Evolutionary conservation across 2,888 invertebrate species (phyloP), one percentile per base, ranked within the genome.

Genomic region (Coecobrya sp.): DNA sequence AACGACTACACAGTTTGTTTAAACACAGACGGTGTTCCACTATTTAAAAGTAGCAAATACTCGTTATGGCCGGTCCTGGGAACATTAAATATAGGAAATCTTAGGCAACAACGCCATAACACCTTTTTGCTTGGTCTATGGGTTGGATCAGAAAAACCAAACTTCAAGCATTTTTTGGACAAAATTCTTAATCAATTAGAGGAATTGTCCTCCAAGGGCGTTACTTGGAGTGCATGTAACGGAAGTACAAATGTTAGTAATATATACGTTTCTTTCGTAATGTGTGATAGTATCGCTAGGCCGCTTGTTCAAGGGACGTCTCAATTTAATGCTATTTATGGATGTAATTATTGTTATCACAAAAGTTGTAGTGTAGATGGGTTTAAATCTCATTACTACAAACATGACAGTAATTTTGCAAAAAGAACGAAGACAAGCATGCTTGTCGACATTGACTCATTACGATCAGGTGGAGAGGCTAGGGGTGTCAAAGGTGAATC

Each of bases 311-410:
- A 76, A n/a, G 76, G 76, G 19, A 76, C 45, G 8, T 45, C 42
- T n/a, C 76, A 76, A 27, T 76, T 76, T n/a, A 76, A 76, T 45
- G 76, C 45, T 7, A 19, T 19, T 1, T 76, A 76, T n/a, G 76
- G 76, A 19, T 76, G 76, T 13, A 42, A 42, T 22, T 76, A 19
- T 10, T 76, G 76, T n/a, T 36, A 36, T 7, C 36, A 36, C 36
- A 36, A 36, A 36, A 36, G 36, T 36, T 36, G 13, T n/a, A n/a
- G 11, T 45, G 16, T 2, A 1, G 19, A 19, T 13, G 45, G 22
- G 1, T 45, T 5, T 11, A 76, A 36, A 36, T 36, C 76, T 7
- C 68, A 68, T 27, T 27, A 7, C 30, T 27, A 30, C 30, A 68
- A 27, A 11, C 68, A 68, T 16, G 16, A 5, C 27, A 0, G 10